Evolutionary conservation across 2,797 vertebrate genomes (phyloP), one percentile per base, ranked within the genome.

Genomic region (Presbytis comata): DNA sequence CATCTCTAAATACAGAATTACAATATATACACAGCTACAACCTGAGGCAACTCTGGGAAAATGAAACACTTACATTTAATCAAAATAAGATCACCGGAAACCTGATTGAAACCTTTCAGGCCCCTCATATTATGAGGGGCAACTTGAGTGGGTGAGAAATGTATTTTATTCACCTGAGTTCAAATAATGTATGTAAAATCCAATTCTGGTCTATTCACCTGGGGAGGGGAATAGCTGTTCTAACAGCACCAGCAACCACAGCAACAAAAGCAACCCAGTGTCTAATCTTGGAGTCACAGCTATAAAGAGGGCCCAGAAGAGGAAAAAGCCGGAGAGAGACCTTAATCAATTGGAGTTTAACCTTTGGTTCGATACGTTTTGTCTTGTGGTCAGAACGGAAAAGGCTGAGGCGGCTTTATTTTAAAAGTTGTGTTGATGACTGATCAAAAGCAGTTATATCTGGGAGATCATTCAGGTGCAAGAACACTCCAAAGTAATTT

Each of bases 291-390:
- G 41, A 64, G n/a, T 75, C 84, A 50, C 93, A 91, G 95, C 64
- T 79, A 21, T 87, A 67, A 48, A 86, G 95, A 93, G 93, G 82
- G 8, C 59, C 81, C 22, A 83, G 59, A 39, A 22, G 24, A 75
- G 39, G 8, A 36, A 22, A 22, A 39, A 74, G 70, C 67, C 74
- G 87, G 97, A 81, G 87, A 96, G 94, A 74, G 84, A 82, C 79
- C 91, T 96, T 78, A 89, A 97, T 98, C 96, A 97, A 70, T 22
- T 95, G 78, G 67, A 87, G 78, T 97, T 98, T 95, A 97, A 89
- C 79, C 83, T 96, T 91, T 59, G 19, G 76, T 85, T 97, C 81
- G 9, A 83, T 46, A 57, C 17, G 41, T 36, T 97, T 97, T 95
- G 75, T 97, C 92, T 93, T 95, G 87, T 87, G 90, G 95, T 92